Evolutionary conservation across 2,888 invertebrate genomes (phyloP), one percentile per base, ranked within the genome.

Genomic region (Cerastis leucographa): DNA sequence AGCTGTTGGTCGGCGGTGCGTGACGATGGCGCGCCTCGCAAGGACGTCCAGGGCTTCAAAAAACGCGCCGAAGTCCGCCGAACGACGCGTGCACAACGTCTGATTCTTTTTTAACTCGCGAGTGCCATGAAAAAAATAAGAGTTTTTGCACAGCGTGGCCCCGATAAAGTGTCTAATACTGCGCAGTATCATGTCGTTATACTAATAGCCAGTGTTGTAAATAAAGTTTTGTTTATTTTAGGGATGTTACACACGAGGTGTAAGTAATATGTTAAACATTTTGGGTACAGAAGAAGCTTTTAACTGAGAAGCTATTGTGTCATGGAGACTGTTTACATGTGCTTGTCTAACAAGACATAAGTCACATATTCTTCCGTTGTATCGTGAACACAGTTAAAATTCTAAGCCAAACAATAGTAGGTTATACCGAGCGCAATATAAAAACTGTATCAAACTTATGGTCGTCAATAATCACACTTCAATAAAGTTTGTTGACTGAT

Each of bases 21-120:
- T 94, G 93, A 93, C 94, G 90, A 85, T 88, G 92, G 90, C 92
- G 92, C 92, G 92, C 92, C 92, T 86, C 79, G 90, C 94, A 94
- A 95, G 95, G 94, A 94, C 94, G 91, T 81, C 87, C 84, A 89
- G 89, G 89, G 87, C 87, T 90, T 79, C 84, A 93, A 94, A 93
- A 93, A 92, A 87, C 83, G 71, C 80, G 78, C 19, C 35, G 56
- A 44, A 66, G 70, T 35, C 70, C 81, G 83, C 80, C 85, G 87
- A 87, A 79, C 84, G 78, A 86, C 88, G 84, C 84, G 88, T 87
- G 87, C 87, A 80, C 77, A 81, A 79, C 81, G 88, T 87, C 89
- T 90, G 86, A 83, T 77, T 85, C 81, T 88, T 91, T 91, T 91
- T 90, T 87, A 88, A 90, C 88, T 86, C 86, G 83, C 69, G 74